Conservation (phyloP, 2,888 invertebrate genomes). For the Pandemis cinnamomeana region DNA sequence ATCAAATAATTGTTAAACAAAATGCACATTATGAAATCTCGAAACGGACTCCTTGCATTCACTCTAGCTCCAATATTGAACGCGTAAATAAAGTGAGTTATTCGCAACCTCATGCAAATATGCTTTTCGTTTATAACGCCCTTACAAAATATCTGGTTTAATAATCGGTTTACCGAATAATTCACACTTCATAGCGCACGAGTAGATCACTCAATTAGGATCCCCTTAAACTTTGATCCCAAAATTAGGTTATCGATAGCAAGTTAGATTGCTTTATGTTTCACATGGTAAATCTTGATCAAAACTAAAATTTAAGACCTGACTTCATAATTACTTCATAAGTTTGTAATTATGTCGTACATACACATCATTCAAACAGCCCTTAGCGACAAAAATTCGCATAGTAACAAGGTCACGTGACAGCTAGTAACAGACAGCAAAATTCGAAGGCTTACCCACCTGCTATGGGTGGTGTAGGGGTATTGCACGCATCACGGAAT, state of each 20-base stretch:
- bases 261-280: conserved; percentile 19
- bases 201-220: conserved; percentile 10
- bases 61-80: not conserved
- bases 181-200: not conserved
- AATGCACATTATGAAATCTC: no score
- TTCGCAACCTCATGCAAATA: not conserved
- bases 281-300: not conserved
- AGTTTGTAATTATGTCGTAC: no score
- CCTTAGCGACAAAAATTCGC: no score
- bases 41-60: no score
- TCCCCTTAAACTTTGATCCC: conserved; percentile 25
- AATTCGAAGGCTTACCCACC: no score
- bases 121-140: not conserved
- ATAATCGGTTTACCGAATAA: not conserved
- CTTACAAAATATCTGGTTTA: not conserved
- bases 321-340: conserved; percentile 11
- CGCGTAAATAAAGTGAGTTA: not conserved
- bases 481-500: no score
- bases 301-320: not conserved
- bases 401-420: no score
- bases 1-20: no score
- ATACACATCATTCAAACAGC: no score
- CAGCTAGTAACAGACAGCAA: no score
- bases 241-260: conserved; percentile 27
- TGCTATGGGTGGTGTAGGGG: no score